Conservation (phyloP, 2,113 vertebrate species). For the Callopanchax toddi region DNA sequence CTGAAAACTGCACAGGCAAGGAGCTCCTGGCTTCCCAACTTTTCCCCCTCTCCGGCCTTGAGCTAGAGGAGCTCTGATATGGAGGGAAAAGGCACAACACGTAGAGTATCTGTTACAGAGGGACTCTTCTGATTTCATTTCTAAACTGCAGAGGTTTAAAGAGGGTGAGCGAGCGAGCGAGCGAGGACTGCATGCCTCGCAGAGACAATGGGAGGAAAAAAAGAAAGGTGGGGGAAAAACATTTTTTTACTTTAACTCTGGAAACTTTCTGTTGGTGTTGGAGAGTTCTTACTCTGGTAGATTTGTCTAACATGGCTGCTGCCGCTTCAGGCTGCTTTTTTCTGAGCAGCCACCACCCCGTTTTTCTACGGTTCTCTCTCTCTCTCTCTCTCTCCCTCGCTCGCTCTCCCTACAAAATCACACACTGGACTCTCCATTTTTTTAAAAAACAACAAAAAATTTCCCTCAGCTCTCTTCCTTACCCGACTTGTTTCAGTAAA, state of each 20-base stretch:
- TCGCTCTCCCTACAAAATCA: conserved; percentile 33
- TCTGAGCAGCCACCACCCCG: conserved; percentile 62
- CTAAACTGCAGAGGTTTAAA: conserved; percentile 56
- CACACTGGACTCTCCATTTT: conserved; percentile 26
- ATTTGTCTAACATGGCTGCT: conserved; percentile 73
- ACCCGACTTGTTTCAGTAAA: conserved; percentile 32
- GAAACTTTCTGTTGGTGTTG: conserved; percentile 58
- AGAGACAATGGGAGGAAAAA: conserved; percentile 61
- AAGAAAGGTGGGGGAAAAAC: conserved; percentile 84
- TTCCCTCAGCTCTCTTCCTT: conserved; percentile 17
- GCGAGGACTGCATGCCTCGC: conserved; percentile 71
- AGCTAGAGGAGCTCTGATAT: conserved; percentile 64
- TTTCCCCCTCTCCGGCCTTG: conserved; percentile 70
- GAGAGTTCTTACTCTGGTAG: conserved; percentile 33
- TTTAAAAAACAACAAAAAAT: conserved; percentile 8
- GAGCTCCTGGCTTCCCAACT: conserved; percentile 78
- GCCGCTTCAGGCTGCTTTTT: conserved; percentile 53
- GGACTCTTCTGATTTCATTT: conserved; percentile 56
- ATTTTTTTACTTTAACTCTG: conserved; percentile 67
- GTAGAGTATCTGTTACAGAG: conserved; percentile 67
- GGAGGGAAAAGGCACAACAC: conserved; percentile 63
- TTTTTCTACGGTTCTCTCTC: conserved; percentile 46
- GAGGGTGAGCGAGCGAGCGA: conserved; percentile 72
- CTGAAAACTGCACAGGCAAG: conserved; percentile 79
- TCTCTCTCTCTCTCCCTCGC: conserved; percentile 50